These are phyloP conservation scores for Isaurus tuberculatus DNA, from an alignment of 92 coral and sea anemone species.

Conservation along the genomic window DNA sequence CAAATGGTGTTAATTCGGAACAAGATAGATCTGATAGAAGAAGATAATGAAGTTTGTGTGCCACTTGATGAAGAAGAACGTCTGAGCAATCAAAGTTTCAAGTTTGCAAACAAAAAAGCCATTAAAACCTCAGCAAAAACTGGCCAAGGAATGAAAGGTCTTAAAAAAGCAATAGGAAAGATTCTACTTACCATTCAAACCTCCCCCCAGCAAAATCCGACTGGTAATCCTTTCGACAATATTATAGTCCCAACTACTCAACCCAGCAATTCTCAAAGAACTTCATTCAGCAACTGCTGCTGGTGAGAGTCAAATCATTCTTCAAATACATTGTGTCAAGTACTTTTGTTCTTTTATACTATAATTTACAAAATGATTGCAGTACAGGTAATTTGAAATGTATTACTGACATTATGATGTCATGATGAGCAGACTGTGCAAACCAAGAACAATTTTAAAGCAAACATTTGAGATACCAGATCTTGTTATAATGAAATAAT, in stretches of 20 bases:
- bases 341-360: too few relatives aligned
- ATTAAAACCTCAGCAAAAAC: slow-evolving; percentile 50
- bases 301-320: not conserved
- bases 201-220: not conserved
- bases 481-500: too few relatives aligned
- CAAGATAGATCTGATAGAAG: slow-evolving; percentile 48
- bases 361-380: too few relatives aligned
- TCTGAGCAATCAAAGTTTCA: slow-evolving; percentile 4
- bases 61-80: slow-evolving; percentile 36
- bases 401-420: too few relatives aligned
- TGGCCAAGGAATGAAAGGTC: slow-evolving; percentile 23
- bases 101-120: not conserved
- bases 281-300: not conserved
- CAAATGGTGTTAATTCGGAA: slow-evolving; percentile 48
- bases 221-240: not conserved
- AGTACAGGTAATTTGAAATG: too few relatives aligned
- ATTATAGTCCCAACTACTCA: not conserved
- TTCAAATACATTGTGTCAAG: not conserved
- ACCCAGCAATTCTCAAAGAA: not conserved
- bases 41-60: not conserved
- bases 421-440: too few relatives aligned
- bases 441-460: too few relatives aligned
- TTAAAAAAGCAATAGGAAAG: slow-evolving; percentile 48
- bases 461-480: too few relatives aligned
- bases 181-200: not conserved